Evolutionary conservation across 1,140 invertebrate genomes (phyloP), one percentile per base, ranked within the genome.

Genomic region (Drosophila punjabiensis): DNA sequence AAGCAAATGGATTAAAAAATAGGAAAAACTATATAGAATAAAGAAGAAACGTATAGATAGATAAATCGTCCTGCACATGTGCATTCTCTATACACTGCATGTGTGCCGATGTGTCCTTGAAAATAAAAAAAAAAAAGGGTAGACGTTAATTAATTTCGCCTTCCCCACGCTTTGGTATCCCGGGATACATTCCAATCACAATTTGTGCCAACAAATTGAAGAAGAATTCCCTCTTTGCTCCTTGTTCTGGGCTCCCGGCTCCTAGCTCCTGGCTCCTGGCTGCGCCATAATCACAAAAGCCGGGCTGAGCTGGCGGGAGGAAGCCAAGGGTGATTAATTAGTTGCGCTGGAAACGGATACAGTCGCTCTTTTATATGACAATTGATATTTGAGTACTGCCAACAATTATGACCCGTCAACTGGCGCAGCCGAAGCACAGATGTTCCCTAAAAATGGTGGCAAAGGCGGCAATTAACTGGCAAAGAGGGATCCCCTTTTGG

Each of bases 291-390:
- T 67, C 48, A 68, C 32, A 68, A 65, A 68, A 68, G 67, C 63
- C 53, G 37, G 11, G 65, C 65, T 65, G 65, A 56, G 63, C 63
- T 35, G 30, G 65, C 18, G 16, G 37, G 28, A 52, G 50, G 64
- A 39, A 67, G 47, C 47, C 62, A 55, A 52, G 48, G 66, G 68
- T 71, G 63, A 71, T 69, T 71, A 71, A 69, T 71, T 71, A 69
- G 68, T 71, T 47, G 39, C 64, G 16, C 65, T 69, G 65, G 68
- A 69, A 69, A 56, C 68, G 67, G 63, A 70, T 70, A 68, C 47
- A 45, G 28, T 16, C 14, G 67, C 47, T 9, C 63, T 16, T 18
- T 53, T 53, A 30, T 45, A n/a, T 47, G 47, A 71, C 68, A 71
- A 69, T 71, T 71, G 50, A 56, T 55, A 70, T 47, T 56, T 39